phyloP scores from a whole-genome alignment of 2,888 invertebrate species.

The Drosophila prostipennis region DNA sequence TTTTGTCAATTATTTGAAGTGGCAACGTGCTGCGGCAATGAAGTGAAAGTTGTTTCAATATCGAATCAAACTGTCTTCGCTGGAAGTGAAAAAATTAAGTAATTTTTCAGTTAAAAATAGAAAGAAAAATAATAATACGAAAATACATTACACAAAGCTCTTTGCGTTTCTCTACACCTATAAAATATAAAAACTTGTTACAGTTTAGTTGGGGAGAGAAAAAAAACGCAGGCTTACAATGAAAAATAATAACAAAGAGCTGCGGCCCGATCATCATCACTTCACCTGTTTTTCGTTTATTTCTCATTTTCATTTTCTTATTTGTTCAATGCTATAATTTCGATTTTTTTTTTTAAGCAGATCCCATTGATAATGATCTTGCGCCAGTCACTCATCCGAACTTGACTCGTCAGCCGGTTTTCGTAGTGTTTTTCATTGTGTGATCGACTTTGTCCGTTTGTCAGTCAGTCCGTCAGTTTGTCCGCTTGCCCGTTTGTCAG shows the following conservation, averaged over 20 bases:
- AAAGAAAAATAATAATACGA: constrained; percentile 41
- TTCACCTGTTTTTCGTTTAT: constrained; percentile 48
- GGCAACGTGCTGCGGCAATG: constrained; percentile 53
- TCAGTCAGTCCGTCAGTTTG: constrained; percentile 10
- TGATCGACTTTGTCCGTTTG: constrained; percentile 26
- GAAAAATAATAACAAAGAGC: constrained; percentile 25
- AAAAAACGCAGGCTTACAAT: constrained; percentile 14
- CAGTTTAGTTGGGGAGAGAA: constrained; percentile 20
- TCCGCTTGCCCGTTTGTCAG: constrained; percentile 7
- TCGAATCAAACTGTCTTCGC: constrained; percentile 48
- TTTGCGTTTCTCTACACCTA: constrained; percentile 9
- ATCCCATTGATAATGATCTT: constrained; percentile 49
- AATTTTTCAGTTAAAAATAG: constrained; percentile 52
- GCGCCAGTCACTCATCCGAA: constrained; percentile 51
- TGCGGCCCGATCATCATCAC: constrained; percentile 45
- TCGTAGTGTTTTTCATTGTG: constrained; percentile 20
- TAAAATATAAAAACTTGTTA: constrained; percentile 44
- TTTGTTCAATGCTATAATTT: constrained; percentile 55
- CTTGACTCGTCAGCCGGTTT: constrained; percentile 43
- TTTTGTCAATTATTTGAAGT: constrained; percentile 67
- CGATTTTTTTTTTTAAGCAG: constrained; percentile 37
- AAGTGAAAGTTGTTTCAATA: constrained; percentile 72
- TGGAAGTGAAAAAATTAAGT: constrained; percentile 56
- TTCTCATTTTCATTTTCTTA: constrained; percentile 35
- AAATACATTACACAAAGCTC: constrained; percentile 9